Evolutionary conservation across 2,113 vertebrate genomes (phyloP).

Genomic region (Melozone crissalis): DNA sequence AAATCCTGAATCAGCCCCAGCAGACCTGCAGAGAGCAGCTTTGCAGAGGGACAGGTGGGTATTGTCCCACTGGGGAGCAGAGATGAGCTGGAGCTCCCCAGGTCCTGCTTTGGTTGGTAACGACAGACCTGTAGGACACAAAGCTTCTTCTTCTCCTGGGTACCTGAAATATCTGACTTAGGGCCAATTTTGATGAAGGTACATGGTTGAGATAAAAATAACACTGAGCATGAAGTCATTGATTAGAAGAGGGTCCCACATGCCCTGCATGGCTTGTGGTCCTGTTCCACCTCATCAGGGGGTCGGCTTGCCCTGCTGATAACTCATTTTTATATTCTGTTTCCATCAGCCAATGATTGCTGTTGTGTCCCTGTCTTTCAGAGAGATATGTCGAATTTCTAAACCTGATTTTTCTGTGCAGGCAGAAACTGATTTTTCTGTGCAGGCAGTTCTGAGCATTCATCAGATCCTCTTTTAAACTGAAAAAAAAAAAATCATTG

Average conservation of each 20-base stretch:
- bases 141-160: not conserved
- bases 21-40: not conserved
- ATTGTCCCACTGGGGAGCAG: not conserved
- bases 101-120: not conserved
- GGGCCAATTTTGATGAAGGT: not conserved
- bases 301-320: not conserved
- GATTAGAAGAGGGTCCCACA: not conserved
- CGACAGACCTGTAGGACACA: not conserved
- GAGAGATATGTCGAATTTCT: not conserved
- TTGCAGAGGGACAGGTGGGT: not conserved
- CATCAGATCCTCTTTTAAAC: not conserved
- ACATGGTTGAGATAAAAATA: not conserved
- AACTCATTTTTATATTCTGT: not conserved
- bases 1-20: not conserved
- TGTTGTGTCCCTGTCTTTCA: not conserved
- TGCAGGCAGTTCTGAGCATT: not conserved
- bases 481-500: not conserved
- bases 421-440: not conserved
- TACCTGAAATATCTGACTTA: not conserved
- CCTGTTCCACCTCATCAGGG: not conserved
- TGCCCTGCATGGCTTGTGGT: rapidly evolving
- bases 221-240: not conserved
- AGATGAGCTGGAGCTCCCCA: not conserved
- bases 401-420: not conserved
- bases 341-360: not conserved